Evolutionary conservation across 2,113 vertebrate species (phyloP).

Genomic region (Panthera uncia): DNA sequence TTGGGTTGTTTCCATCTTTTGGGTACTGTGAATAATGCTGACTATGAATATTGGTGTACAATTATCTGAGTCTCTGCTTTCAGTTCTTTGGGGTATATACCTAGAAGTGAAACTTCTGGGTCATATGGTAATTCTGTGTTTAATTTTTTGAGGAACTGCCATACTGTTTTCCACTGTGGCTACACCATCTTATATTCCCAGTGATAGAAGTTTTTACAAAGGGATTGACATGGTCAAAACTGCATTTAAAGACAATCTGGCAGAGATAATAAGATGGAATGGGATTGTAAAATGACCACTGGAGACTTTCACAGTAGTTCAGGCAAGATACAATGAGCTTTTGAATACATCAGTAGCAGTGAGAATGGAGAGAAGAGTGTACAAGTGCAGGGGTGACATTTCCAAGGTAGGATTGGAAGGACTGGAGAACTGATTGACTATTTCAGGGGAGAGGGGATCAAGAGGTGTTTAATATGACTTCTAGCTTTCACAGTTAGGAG

Average conservation of each 20-base stretch:
- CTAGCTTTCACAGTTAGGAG: not conserved
- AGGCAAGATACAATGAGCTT: not conserved
- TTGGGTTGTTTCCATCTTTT: not conserved
- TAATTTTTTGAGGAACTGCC: not conserved
- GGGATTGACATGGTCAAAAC: not conserved
- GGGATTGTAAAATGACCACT: not conserved
- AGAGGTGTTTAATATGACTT: not conserved
- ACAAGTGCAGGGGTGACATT: not conserved
- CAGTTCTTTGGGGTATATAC: not conserved
- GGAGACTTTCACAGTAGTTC: not conserved
- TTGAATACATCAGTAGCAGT: not conserved
- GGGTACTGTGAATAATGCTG: not conserved
- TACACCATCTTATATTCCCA: not conserved
- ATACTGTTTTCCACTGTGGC: not conserved
- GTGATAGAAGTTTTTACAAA: not conserved
- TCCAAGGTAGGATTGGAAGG: not conserved
- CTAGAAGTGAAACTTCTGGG: not conserved
- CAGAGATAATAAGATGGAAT: not conserved
- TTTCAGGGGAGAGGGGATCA: not conserved
- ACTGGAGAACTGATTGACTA: not conserved
- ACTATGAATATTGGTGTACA: not conserved
- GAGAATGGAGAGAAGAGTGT: not conserved
- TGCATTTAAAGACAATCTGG: not conserved
- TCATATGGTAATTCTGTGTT: not conserved
- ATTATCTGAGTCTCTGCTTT: not conserved